phyloP scores from a whole-genome alignment of 2,888 invertebrate species.

The Phyllotreta cruciferae region DNA sequence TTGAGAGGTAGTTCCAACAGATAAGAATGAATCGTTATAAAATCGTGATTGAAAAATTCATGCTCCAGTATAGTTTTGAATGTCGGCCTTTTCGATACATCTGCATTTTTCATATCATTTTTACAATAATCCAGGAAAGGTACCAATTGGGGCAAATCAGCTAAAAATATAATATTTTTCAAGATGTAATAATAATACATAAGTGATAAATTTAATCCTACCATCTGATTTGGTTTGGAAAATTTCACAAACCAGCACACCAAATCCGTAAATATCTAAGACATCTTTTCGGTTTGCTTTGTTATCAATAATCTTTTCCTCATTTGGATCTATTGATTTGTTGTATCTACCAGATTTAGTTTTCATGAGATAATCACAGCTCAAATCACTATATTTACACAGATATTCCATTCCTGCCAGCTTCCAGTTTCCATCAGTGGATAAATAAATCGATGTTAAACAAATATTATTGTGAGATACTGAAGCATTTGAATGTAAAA shows the following conservation, averaged over 20 bases:
- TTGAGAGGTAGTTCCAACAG: conserved; percentile 83
- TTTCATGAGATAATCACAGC: conserved; percentile 70
- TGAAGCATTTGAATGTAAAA: conserved; percentile 82
- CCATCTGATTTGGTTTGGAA: conserved; percentile 68
- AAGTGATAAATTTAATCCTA: conserved; percentile 46
- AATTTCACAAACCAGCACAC: conserved; percentile 76
- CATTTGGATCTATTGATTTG: conserved; percentile 75
- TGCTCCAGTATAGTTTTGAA: conserved; percentile 73
- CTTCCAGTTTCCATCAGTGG: conserved; percentile 86
- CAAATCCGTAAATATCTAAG: conserved; percentile 82
- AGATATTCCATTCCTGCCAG: conserved; percentile 85
- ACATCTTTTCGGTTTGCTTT: conserved; percentile 61
- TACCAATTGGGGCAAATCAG: conserved; percentile 72
- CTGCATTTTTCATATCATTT: conserved; percentile 71
- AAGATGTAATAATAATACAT: neutral
- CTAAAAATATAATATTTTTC: conserved; percentile 53
- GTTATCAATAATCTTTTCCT: conserved; percentile 64
- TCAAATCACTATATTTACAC: conserved; percentile 72
- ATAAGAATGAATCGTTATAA: conserved; percentile 83
- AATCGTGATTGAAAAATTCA: conserved; percentile 84
- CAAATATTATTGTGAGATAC: conserved; percentile 87
- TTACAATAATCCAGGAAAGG: conserved; percentile 77
- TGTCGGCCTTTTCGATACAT: conserved; percentile 71
- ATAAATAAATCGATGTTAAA: conserved; percentile 79
- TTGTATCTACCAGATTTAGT: conserved; percentile 71